A percentile compares a stretch with the other conserved stretches of the same genome.
Evolutionary conservation across 2,888 invertebrate genomes (phyloP).

Genomic region (Agrotis segetum): DNA sequence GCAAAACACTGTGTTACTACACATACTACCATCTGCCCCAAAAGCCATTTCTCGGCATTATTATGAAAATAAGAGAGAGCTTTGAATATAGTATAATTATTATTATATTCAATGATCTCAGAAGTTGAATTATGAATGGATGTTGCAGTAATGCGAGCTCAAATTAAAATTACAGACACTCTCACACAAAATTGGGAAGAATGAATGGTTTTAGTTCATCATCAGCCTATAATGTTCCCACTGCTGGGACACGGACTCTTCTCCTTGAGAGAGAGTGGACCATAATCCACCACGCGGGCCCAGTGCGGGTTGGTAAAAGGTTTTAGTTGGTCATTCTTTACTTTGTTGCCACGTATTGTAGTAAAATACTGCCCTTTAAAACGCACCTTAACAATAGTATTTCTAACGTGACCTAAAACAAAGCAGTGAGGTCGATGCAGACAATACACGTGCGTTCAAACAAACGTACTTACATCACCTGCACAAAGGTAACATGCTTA

Average conservation of each 20-base stretch:
- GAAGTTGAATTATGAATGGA: not conserved
- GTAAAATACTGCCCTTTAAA: not conserved
- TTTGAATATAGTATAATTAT: too few relatives aligned
- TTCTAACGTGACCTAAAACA: constrained; percentile 48
- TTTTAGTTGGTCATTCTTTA: not conserved
- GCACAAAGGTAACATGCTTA: constrained; percentile 46
- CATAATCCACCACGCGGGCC: too few relatives aligned
- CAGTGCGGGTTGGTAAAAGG: too few relatives aligned
- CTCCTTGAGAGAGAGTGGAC: too few relatives aligned
- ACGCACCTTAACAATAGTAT: constrained; percentile 15
- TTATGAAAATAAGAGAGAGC: not conserved
- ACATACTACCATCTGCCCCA: not conserved
- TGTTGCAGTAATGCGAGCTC: not conserved
- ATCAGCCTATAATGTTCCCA: too few relatives aligned
- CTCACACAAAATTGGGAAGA: not conserved
- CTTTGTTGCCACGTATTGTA: not conserved
- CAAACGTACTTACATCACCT: constrained; percentile 23
- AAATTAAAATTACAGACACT: not conserved
- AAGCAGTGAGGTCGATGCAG: constrained; percentile 6
- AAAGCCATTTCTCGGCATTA: not conserved
- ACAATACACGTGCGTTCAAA: constrained; percentile 42
- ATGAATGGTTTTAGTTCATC: too few relatives aligned
- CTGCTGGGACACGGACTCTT: too few relatives aligned
- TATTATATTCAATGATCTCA: not conserved
- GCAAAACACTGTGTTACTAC: not conserved